Percentiles rank a stretch among this genome's conserved stretches.
Evolutionary conservation across 2,888 invertebrate species (phyloP).

Genomic region (Sclerodermus sp.): DNA sequence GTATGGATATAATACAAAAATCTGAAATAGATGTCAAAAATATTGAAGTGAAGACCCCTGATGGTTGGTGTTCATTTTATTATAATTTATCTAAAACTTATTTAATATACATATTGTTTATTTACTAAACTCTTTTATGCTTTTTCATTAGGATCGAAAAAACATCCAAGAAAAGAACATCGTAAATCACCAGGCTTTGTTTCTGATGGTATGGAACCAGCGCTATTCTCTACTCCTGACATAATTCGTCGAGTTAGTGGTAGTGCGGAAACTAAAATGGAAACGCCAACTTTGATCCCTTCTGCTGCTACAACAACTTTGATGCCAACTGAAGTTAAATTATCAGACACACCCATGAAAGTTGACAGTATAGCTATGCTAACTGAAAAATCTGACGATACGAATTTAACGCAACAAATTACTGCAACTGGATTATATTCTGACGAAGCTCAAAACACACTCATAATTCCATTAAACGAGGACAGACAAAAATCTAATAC

Average conservation of each 20-base stretch:
- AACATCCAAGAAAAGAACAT: constrained; percentile 51
- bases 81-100: not conserved
- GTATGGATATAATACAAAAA: constrained; percentile 24
- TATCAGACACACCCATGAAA: not conserved
- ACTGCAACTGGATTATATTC: not conserved
- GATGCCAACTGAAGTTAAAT: not conserved
- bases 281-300: constrained; percentile 20
- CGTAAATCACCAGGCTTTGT: constrained; percentile 67
- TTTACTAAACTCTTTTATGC: too few relatives aligned
- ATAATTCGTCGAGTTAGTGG: constrained; percentile 71
- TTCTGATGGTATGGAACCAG: constrained; percentile 62
- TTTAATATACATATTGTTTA: constrained; percentile 5
- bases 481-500: constrained; percentile 27
- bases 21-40: constrained; percentile 18
- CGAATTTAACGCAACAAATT: not conserved
- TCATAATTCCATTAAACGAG: not conserved
- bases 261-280: constrained; percentile 56
- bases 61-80: constrained; percentile 21
- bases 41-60: constrained; percentile 9
- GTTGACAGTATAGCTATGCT: not conserved
- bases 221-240: constrained; percentile 77
- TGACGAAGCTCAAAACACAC: not conserved
- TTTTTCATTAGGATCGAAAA: constrained; percentile 40
- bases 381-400: not conserved
- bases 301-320: not conserved